A percentile compares a stretch with the other conserved stretches of the same genome.
Conservation (phyloP, 2,113 vertebrate genomes). For the Opisthocomus hoazin region DNA sequence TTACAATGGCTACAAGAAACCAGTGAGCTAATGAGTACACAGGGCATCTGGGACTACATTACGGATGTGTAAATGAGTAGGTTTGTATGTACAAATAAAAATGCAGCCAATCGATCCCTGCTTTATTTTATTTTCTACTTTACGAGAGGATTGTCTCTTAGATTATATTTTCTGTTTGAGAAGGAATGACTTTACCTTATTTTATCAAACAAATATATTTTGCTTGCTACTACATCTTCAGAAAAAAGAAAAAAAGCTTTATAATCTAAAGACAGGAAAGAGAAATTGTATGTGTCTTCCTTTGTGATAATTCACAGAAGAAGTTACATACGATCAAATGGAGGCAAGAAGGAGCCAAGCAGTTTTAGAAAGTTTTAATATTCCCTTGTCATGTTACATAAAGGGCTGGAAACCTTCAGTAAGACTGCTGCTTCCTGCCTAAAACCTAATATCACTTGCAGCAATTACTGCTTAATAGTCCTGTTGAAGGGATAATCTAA, state of each 20-base stretch:
- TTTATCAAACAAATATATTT: neutral
- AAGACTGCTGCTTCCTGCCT: neutral
- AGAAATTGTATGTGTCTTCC: neutral
- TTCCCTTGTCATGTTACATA: neutral
- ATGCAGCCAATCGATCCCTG: neutral
- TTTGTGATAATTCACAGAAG: neutral
- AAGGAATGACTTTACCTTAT: neutral
- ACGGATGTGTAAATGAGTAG: neutral
- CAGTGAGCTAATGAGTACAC: neutral
- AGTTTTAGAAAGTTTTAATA: constrained; percentile 6
- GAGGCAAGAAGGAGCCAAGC: neutral
- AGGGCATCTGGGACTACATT: neutral
- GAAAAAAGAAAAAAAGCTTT: neutral
- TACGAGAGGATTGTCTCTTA: neutral
- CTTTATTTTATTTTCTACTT: neutral
- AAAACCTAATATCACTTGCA: neutral
- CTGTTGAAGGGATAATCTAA: constrained; percentile 18
- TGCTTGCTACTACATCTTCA: neutral
- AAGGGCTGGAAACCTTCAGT: neutral
- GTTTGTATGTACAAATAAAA: neutral
- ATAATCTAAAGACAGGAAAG: neutral
- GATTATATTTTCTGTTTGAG: neutral
- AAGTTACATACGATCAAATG: neutral
- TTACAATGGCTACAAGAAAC: neutral
- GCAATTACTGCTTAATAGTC: neutral